phyloP scores from a whole-genome alignment of 2,888 invertebrate genomes.

The Pinctada fucata region DNA sequence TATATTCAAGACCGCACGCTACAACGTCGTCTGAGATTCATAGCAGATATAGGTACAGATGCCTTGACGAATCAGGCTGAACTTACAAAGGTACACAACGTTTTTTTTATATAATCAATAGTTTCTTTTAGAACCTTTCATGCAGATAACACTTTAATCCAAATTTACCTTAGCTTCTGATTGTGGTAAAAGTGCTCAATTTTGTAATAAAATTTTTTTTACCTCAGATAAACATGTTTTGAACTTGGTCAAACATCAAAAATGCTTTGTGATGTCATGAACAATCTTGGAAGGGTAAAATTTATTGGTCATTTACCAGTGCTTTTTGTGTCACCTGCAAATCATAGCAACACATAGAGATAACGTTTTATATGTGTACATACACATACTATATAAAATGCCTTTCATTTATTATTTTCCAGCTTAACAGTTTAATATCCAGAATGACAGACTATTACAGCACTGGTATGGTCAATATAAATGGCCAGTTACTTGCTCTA shows the following conservation, averaged over 20 bases:
- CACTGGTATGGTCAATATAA: slow-evolving; percentile 53
- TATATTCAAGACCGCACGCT: slow-evolving; percentile 84
- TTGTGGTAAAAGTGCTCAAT: no score
- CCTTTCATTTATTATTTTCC: slow-evolving; percentile 16
- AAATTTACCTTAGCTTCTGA: no score
- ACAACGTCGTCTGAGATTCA: slow-evolving; percentile 86
- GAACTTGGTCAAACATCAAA: no score
- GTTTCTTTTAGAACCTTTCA: no score
- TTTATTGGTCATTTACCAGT: no score
- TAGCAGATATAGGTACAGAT: slow-evolving; percentile 85
- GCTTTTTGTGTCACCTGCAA: no score
- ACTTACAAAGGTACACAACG: slow-evolving; percentile 47
- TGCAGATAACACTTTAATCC: no score
- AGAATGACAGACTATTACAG: slow-evolving; percentile 58
- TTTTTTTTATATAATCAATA: no score
- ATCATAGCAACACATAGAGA: background rate
- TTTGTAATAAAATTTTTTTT: no score
- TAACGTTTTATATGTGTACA: background rate
- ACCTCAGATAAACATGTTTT: no score
- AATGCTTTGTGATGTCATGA: no score
- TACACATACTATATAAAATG: background rate
- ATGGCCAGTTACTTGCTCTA: slow-evolving; percentile 41
- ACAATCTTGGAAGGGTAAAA: no score
- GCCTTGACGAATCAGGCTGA: slow-evolving; percentile 81
- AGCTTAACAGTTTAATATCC: slow-evolving; percentile 48